These are phyloP conservation scores for Drosophila parvula DNA, from an alignment of 1,140 invertebrate genomes.

Conservation along the genomic window DNA sequence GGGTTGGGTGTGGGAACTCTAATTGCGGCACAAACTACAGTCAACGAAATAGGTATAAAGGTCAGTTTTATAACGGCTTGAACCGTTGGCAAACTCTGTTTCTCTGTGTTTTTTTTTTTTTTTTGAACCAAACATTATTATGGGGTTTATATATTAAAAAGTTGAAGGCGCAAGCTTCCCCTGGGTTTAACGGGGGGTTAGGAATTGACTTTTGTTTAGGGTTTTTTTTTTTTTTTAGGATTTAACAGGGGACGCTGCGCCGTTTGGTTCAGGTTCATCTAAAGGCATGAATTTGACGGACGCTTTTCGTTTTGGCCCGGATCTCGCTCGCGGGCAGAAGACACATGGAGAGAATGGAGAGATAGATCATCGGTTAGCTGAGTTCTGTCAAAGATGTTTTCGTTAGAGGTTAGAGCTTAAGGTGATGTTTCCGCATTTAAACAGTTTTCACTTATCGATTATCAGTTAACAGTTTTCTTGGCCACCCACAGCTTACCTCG, in stretches of 20 bases:
- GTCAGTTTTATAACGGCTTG: slow-evolving; percentile 65
- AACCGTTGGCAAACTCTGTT: slow-evolving; percentile 33
- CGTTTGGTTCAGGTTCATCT: slow-evolving; percentile 84
- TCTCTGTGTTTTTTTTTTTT: slow-evolving; percentile 13
- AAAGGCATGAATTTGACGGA: slow-evolving; percentile 84
- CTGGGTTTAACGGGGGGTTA: background rate
- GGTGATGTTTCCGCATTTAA: slow-evolving; percentile 29
- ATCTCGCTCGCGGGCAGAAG: slow-evolving; percentile 67
- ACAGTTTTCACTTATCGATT: background rate
- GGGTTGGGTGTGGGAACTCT: slow-evolving; percentile 6
- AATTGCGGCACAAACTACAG: slow-evolving; percentile 84
- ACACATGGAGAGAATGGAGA: slow-evolving; percentile 44
- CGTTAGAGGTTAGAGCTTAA: slow-evolving; percentile 39
- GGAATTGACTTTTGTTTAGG: background rate
- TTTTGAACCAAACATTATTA: slow-evolving; percentile 29
- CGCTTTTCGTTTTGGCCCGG: slow-evolving; percentile 83
- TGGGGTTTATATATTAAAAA: slow-evolving; percentile 1
- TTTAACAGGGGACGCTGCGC: slow-evolving; percentile 18
- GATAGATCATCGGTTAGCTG: slow-evolving; percentile 55
- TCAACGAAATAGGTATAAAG: slow-evolving; percentile 84
- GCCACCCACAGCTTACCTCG: slow-evolving; percentile 51
- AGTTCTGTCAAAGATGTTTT: slow-evolving; percentile 40
- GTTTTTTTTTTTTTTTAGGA: background rate
- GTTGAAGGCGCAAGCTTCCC: slow-evolving; percentile 23
- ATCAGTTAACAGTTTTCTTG: background rate